A percentile compares a stretch with the other conserved stretches of the same genome.
These are phyloP conservation scores for Anthopleura sola DNA, from an alignment of 64 coral and sea anemone genomes.

Conservation along the genomic window DNA sequence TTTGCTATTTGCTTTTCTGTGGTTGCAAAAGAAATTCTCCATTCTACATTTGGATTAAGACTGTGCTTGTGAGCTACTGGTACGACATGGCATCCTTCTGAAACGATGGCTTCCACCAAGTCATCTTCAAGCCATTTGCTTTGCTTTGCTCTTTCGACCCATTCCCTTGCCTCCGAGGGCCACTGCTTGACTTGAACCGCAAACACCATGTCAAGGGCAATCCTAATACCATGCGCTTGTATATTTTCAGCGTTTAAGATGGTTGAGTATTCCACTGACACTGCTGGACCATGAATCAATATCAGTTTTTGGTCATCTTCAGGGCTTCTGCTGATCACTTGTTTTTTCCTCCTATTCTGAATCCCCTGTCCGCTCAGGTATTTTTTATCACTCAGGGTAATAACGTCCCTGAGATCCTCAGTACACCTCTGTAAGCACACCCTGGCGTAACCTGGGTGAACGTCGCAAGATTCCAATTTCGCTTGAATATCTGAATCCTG, in stretches of 20 bases:
- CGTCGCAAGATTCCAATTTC: slow-evolving; percentile 32
- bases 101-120: too few species aligned
- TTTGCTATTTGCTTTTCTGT: too few species aligned
- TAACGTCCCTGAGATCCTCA: slow-evolving; percentile 28
- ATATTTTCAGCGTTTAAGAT: slow-evolving; percentile 48
- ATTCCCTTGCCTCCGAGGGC: too few species aligned
- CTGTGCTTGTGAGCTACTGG: too few species aligned
- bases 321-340: slow-evolving; percentile 12
- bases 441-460: slow-evolving; percentile 40
- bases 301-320: slow-evolving; percentile 21
- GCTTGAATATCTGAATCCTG: slow-evolving; percentile 31
- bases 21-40: too few species aligned
- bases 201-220: slow-evolving; percentile 46
- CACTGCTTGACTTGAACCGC: too few species aligned
- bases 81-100: too few species aligned
- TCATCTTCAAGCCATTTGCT: too few species aligned
- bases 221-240: slow-evolving; percentile 46
- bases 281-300: slow-evolving; percentile 46
- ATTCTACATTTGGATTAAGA: too few species aligned
- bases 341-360: slow-evolving; percentile 20
- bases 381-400: slow-evolving; percentile 31
- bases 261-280: slow-evolving; percentile 47
- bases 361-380: slow-evolving; percentile 39
- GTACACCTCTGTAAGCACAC: slow-evolving; percentile 16
- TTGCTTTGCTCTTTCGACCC: too few species aligned